A percentile compares a stretch with the other conserved stretches of the same genome.
Evolutionary conservation across 2,888 invertebrate species (phyloP).

Genomic region (Coenonympha arcania): DNA sequence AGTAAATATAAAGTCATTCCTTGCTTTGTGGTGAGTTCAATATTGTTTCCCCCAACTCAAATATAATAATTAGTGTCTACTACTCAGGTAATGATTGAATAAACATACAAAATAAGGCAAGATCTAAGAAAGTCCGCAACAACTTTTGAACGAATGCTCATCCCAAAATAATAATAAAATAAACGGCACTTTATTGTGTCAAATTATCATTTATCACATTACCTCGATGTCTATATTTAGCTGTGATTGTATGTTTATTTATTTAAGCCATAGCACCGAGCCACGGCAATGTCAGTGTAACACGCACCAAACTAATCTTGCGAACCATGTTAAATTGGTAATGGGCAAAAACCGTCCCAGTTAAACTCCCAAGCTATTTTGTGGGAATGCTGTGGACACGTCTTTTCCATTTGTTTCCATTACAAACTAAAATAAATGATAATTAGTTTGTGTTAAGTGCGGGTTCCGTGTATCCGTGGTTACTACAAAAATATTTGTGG

Average conservation of each 20-base stretch:
- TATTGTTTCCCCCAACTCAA: too few species aligned
- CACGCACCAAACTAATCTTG: slow-evolving; percentile 3
- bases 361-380: slow-evolving; percentile 8
- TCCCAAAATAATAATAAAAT: neutral
- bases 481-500: too few species aligned
- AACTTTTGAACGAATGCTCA: neutral
- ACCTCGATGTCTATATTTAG: neutral
- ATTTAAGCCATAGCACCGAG: neutral
- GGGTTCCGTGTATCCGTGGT: too few species aligned
- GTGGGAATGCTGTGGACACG: slow-evolving; percentile 14
- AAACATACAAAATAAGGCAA: too few species aligned
- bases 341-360: neutral
- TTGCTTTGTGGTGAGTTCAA: too few species aligned
- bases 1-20: too few species aligned
- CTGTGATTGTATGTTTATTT: neutral
- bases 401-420: slow-evolving; percentile 11
- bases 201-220: slow-evolving; percentile 2
- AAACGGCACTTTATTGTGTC: neutral
- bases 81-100: too few species aligned
- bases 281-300: neutral
- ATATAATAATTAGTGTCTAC: too few species aligned
- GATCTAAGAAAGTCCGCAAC: too few species aligned
- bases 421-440: too few species aligned
- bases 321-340: neutral
- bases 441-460: too few species aligned